Evolutionary conservation across 2,113 vertebrate species (phyloP).

Genomic region (Muscicapa adusta): DNA sequence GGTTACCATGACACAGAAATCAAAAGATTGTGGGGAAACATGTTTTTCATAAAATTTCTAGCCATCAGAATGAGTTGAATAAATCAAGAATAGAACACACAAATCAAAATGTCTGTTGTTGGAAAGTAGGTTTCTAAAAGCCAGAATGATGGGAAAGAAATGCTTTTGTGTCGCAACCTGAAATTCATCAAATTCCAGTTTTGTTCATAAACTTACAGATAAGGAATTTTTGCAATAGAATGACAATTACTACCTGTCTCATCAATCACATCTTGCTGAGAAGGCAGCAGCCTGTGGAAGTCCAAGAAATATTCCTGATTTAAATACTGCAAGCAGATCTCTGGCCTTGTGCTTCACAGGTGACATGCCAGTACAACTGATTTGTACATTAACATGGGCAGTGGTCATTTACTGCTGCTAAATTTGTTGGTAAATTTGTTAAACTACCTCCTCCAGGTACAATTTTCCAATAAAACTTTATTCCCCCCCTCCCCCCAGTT

Average conservation of each 20-base stretch:
- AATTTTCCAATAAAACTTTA: not conserved
- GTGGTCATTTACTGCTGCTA: not conserved
- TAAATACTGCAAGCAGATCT: not conserved
- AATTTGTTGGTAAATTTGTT: not conserved
- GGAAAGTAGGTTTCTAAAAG: not conserved
- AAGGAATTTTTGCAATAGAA: not conserved
- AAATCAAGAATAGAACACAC: not conserved
- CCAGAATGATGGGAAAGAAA: not conserved
- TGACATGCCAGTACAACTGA: not conserved
- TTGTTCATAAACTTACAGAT: not conserved
- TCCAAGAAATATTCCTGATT: not conserved
- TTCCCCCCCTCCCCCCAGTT: not conserved
- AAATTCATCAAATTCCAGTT: constrained; percentile 7
- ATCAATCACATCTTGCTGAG: not conserved
- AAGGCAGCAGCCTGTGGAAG: not conserved
- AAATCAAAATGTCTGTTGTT: not conserved
- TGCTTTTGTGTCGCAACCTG: not conserved
- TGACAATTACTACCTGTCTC: not conserved
- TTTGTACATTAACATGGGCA: not conserved
- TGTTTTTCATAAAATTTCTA: not conserved
- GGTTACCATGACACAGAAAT: not conserved
- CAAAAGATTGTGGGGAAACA: not conserved
- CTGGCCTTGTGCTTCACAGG: not conserved
- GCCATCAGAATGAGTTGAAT: not conserved
- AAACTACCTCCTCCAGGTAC: not conserved